These are phyloP conservation scores for Forbesichthys agassizii DNA, from an alignment of 2,113 vertebrate genomes.

Conservation along the genomic window DNA sequence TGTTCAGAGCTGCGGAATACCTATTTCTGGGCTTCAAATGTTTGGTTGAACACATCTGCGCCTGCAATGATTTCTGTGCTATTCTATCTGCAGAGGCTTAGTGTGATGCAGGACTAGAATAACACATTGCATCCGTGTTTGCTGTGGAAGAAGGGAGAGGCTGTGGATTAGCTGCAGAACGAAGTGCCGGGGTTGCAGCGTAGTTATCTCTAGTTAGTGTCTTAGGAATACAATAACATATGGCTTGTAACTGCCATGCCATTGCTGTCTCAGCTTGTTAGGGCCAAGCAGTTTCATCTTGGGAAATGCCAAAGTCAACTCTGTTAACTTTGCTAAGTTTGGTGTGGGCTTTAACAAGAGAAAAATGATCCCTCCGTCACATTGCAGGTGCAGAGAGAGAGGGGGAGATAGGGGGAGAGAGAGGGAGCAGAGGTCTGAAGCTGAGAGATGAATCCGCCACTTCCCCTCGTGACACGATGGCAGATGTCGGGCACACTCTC, in stretches of 20 bases:
- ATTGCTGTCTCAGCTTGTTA: slow-evolving; percentile 55
- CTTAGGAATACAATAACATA: slow-evolving; percentile 40
- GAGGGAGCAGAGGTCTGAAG: slow-evolving; percentile 27
- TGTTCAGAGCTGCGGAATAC: too few relatives aligned
- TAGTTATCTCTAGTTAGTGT: slow-evolving; percentile 27
- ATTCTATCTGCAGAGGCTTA: background rate
- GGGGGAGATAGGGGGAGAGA: background rate
- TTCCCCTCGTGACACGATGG: slow-evolving; percentile 65
- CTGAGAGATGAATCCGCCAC: slow-evolving; percentile 64
- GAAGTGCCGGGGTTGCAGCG: slow-evolving; percentile 28
- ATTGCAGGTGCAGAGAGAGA: slow-evolving; percentile 40
- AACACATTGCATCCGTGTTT: background rate
- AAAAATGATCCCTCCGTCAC: slow-evolving; percentile 69
- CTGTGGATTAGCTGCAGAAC: background rate
- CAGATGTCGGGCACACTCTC: slow-evolving; percentile 57
- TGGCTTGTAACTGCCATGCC: slow-evolving; percentile 39
- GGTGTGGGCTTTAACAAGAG: slow-evolving; percentile 55
- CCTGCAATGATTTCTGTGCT: background rate
- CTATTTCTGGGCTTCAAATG: too few relatives aligned
- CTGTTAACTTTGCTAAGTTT: slow-evolving; percentile 65
- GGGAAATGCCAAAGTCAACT: slow-evolving; percentile 57
- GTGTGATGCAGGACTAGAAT: background rate
- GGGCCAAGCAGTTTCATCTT: slow-evolving; percentile 41
- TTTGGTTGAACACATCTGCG: too few relatives aligned
- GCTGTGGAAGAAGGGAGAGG: background rate